These are phyloP conservation scores for Condylura cristata DNA, from an alignment of 2,113 vertebrate species.

Conservation along the genomic window DNA sequence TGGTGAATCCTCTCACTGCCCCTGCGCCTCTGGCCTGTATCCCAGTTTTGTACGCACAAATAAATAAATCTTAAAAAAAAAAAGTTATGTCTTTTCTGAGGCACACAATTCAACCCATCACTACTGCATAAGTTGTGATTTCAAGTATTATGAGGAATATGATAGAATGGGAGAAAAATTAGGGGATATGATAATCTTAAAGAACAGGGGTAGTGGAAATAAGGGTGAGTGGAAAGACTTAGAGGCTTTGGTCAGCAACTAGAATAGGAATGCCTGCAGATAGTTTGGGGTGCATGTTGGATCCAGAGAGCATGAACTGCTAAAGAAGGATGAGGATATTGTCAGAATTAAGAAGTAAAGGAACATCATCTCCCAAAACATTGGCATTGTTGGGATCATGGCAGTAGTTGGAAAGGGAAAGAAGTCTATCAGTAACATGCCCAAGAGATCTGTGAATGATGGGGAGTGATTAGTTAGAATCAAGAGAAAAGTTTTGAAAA, in stretches of 20 bases:
- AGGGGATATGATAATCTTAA: not conserved
- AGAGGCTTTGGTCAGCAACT: not conserved
- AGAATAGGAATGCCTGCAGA: not conserved
- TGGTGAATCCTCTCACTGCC: too few relatives aligned
- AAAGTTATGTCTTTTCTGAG: too few relatives aligned
- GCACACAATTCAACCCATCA: not conserved
- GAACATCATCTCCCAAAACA: not conserved
- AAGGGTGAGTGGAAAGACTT: not conserved
- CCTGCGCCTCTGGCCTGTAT: too few relatives aligned
- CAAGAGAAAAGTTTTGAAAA: not conserved
- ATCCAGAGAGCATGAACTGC: not conserved
- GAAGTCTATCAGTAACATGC: not conserved
- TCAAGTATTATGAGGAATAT: not conserved
- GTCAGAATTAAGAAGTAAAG: not conserved
- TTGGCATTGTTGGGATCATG: not conserved
- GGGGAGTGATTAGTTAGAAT: not conserved
- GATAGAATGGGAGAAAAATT: not conserved
- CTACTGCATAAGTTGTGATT: not conserved
- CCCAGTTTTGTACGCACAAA: too few relatives aligned
- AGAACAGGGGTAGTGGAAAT: not conserved
- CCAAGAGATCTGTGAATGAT: not conserved
- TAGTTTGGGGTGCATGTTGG: not conserved
- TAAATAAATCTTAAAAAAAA: too few relatives aligned
- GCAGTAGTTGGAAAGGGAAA: not conserved
- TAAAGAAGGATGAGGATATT: not conserved